Percentiles rank a stretch among this genome's conserved stretches.
Conservation (phyloP, 2,888 invertebrate species). For the Eupeodes latifasciatus region DNA sequence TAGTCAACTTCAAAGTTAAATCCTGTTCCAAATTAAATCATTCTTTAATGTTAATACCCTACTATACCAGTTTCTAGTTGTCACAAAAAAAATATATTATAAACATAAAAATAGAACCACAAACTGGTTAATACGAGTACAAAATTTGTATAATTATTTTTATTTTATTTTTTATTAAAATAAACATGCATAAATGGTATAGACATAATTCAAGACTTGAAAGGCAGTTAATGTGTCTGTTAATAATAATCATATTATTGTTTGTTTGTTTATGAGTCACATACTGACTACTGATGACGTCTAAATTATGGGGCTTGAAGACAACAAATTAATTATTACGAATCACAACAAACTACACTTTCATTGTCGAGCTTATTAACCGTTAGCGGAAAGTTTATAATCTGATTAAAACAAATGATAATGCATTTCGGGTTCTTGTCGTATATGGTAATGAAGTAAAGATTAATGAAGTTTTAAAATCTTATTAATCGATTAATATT, state of each 20-base stretch:
- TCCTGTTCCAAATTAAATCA: background rate
- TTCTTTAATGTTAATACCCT: background rate
- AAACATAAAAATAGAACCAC: background rate
- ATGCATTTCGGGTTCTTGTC: background rate
- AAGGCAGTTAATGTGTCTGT: background rate
- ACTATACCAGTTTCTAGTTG: background rate
- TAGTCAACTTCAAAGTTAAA: too few relatives aligned
- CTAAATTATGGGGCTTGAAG: background rate
- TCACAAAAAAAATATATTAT: background rate
- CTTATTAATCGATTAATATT: background rate
- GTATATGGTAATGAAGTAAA: background rate
- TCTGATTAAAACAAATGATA: background rate
- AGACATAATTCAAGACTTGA: background rate
- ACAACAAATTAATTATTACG: background rate
- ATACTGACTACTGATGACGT: background rate
- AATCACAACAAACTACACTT: background rate
- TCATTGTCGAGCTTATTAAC: background rate
- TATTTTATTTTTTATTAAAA: background rate
- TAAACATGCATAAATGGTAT: background rate
- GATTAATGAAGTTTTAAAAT: background rate
- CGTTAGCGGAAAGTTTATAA: slow-evolving; percentile 11
- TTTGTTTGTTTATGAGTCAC: background rate
- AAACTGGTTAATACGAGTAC: background rate
- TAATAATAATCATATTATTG: background rate
- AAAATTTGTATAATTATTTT: too few relatives aligned